A percentile compares a stretch with the other conserved stretches of the same genome.
These are phyloP conservation scores for Formicarius rufipectus DNA, from an alignment of 2,113 vertebrate genomes.

Conservation along the genomic window DNA sequence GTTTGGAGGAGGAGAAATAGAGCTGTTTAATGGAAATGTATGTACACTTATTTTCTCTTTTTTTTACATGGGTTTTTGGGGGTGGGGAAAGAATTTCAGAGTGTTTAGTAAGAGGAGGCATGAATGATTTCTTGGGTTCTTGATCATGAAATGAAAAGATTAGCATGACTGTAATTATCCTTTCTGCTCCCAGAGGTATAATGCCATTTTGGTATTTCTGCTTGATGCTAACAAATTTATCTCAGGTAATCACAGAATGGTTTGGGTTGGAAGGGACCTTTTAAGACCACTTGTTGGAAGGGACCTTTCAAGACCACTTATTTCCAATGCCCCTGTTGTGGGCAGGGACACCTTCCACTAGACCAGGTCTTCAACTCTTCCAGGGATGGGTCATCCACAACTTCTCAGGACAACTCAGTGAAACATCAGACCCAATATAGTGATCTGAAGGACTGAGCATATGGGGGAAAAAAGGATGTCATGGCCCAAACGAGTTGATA, in stretches of 20 bases:
- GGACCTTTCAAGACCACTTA: not conserved
- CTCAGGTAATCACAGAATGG: not conserved
- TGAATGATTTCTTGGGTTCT: not conserved
- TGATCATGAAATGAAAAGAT: not conserved
- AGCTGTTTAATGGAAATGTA: constrained; percentile 85
- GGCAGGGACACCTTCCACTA: not conserved
- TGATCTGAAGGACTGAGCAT: not conserved
- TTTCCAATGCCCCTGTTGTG: not conserved
- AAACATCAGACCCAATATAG: not conserved
- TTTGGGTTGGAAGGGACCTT: not conserved
- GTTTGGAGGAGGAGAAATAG: constrained; percentile 84
- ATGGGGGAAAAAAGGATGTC: not conserved
- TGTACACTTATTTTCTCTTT: not conserved
- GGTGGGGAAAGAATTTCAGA: not conserved
- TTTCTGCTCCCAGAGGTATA: not conserved
- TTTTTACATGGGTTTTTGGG: no score
- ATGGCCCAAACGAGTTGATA: not conserved
- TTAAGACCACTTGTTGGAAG: not conserved
- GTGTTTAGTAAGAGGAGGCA: not conserved
- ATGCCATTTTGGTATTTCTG: not conserved
- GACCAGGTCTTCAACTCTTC: fast-evolving
- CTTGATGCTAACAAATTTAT: not conserved
- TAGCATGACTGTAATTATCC: not conserved
- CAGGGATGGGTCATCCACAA: not conserved
- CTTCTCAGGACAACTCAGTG: not conserved